Conservation (phyloP, 2,888 invertebrate genomes). For the Sussaba pulchella region DNA sequence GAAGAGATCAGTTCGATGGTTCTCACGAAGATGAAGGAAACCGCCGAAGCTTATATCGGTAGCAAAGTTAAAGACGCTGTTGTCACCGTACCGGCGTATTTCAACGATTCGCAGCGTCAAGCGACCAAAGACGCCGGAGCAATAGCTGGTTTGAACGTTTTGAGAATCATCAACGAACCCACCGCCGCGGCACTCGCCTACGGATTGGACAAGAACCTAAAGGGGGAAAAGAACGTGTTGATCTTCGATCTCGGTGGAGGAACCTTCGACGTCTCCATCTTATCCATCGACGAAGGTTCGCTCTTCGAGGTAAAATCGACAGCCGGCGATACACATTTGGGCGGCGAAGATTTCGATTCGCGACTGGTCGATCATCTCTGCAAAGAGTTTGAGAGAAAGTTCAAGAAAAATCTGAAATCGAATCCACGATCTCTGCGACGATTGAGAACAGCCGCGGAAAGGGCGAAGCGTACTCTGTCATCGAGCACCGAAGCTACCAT, state of each 20-base stretch:
- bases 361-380: constrained; percentile 88
- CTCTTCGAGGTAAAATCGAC: constrained; percentile 91
- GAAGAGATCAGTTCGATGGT: constrained; percentile 91
- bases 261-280: constrained; percentile 93
- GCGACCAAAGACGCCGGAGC: constrained; percentile 89
- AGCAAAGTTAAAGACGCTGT: constrained; percentile 89
- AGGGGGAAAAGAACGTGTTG: constrained; percentile 87
- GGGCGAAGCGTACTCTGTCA: constrained; percentile 91
- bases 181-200: constrained; percentile 89
- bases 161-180: constrained; percentile 88
- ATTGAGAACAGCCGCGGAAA: constrained; percentile 90
- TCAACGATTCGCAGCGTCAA: constrained; percentile 88
- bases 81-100: constrained; percentile 93
- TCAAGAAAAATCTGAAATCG: constrained; percentile 88
- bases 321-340: constrained; percentile 93
- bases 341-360: constrained; percentile 86
- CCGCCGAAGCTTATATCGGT: constrained; percentile 90
- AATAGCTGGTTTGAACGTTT: constrained; percentile 89
- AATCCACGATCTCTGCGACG: constrained; percentile 89
- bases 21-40: constrained; percentile 88
- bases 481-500: constrained; percentile 91
- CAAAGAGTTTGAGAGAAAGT: constrained; percentile 90
- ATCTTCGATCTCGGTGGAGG: constrained; percentile 89
- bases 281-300: constrained; percentile 91
- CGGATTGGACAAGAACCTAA: constrained; percentile 88